Evolutionary conservation across 2,797 vertebrate species (phyloP), one percentile per base, ranked within the genome.

Genomic region (Apogon hyalosoma): DNA sequence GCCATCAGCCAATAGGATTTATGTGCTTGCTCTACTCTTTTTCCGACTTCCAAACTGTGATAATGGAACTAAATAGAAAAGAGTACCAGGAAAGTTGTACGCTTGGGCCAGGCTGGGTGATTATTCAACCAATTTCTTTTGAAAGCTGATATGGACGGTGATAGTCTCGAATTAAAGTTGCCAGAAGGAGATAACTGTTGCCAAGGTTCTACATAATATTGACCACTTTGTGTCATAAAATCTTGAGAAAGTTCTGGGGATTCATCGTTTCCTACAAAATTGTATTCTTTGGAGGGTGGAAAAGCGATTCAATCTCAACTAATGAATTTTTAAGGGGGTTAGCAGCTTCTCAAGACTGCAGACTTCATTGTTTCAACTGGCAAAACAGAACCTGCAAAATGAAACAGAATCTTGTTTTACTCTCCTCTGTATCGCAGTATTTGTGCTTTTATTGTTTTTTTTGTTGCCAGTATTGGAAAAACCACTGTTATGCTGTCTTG

Each of bases 1-100:
- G 59, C 57, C 60, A 62, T 60, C 83, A 63, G 63, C 73, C 80
- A 72, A 55, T n/a, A 46, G 66, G 70, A 86, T 86, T 85, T 80
- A 83, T 78, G 64, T 38, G 18, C 61, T 75, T 40, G 3, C 61
- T 54, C 63, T 49, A 2, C 66, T 81, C 63, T 74, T 78, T 83
- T 64, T 69, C 66, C 65, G 75, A 65, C 77, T 61, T 66, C 42
- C 55, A 75, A 61, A 69, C 73, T 63, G 54, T 58, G 65, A 87
- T 63, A 82, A 81, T 79, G 69, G 69, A 77, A 73, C 50, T 49
- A 52, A 64, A 69, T 10, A 56, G 69, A 70, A 61, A 63, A 38
- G 28, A 61, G 60, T 11, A 79, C 53, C 58, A 71, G 71, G 80
- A 83, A 81, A 69, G 59, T 76, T 75, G 58, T 42, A 5, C 13